phyloP scores from a whole-genome alignment of 1,140 invertebrate species.

The Drepana arcuata region DNA sequence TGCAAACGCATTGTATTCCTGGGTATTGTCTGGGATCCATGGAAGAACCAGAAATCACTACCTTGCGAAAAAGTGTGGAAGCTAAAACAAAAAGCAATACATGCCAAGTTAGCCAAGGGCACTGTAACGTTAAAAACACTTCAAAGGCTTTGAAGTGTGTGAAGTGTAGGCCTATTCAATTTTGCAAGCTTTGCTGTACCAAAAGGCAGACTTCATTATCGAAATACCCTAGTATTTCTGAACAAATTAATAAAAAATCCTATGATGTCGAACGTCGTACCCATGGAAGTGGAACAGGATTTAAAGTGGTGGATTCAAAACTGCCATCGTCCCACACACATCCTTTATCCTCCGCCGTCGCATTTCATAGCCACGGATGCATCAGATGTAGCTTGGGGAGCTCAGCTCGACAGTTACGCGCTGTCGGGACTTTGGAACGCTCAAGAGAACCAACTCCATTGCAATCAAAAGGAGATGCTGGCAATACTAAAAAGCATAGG shows the following conservation, averaged over 20 bases:
- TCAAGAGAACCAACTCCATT: slow-evolving; percentile 20
- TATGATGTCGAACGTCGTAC: background rate
- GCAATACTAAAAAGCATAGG: slow-evolving; percentile 12
- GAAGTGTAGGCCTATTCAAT: slow-evolving; percentile 24
- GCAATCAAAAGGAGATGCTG: slow-evolving; percentile 32
- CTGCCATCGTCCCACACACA: slow-evolving; percentile 1
- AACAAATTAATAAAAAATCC: background rate
- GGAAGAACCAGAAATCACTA: slow-evolving; percentile 19
- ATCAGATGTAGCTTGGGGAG: slow-evolving; percentile 31
- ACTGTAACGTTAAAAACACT: slow-evolving; percentile 15
- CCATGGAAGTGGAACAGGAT: background rate
- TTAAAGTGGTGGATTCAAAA: slow-evolving; percentile 13
- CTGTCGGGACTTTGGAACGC: slow-evolving; percentile 17
- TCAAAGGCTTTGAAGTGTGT: no score
- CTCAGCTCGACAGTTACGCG: slow-evolving; percentile 19
- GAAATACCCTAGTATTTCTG: slow-evolving; percentile 11
- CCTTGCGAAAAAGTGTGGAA: slow-evolving; percentile 14
- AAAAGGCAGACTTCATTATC: slow-evolving; percentile 44
- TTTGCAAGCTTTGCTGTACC: slow-evolving; percentile 69
- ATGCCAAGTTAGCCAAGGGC: slow-evolving; percentile 4
- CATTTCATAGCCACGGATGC: slow-evolving; percentile 33
- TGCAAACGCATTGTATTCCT: slow-evolving; percentile 28
- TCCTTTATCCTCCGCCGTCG: slow-evolving; percentile 6
- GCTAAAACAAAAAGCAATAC: slow-evolving; percentile 13
- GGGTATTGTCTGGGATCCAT: slow-evolving; percentile 34